Percentiles rank a stretch among this genome's conserved stretches.
These are phyloP conservation scores for Dryobates pubescens DNA, from an alignment of 2,797 vertebrate genomes.

Conservation along the genomic window DNA sequence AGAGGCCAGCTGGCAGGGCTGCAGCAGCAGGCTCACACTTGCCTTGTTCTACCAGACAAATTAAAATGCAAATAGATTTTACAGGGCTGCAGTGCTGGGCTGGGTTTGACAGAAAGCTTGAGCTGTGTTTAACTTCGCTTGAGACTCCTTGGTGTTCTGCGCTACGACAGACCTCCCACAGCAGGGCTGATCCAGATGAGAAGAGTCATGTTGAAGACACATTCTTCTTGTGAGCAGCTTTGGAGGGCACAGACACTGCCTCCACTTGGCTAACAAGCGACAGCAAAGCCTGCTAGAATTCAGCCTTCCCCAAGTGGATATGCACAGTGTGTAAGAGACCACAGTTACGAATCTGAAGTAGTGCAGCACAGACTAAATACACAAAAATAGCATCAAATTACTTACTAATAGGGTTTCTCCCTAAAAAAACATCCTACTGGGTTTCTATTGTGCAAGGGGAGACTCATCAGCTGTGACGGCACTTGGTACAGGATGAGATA, in stretches of 20 bases:
- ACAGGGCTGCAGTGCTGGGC: neutral
- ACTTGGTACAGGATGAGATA: neutral
- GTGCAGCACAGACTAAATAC: neutral
- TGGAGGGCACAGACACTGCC: neutral
- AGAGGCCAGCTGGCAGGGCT: neutral
- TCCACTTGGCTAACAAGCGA: constrained; percentile 22
- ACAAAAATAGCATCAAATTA: neutral
- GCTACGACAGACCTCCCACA: constrained; percentile 22
- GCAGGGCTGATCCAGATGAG: neutral
- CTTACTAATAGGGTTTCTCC: neutral
- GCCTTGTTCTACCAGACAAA: neutral
- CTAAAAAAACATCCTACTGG: neutral
- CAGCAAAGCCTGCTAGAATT: constrained; percentile 20
- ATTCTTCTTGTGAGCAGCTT: constrained; percentile 16
- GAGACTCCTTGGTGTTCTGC: constrained; percentile 20
- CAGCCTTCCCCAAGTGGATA: neutral
- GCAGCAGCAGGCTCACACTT: neutral
- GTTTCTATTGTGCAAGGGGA: neutral
- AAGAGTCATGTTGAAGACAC: constrained; percentile 43
- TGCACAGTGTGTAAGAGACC: neutral
- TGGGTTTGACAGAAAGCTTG: neutral
- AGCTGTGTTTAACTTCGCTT: neutral
- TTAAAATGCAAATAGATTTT: neutral
- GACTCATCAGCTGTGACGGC: neutral
- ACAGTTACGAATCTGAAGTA: neutral